Base-by-base conservation (phyloP, 1,140 invertebrate genomes). In the Caenorhabditis briggsae region DNA sequence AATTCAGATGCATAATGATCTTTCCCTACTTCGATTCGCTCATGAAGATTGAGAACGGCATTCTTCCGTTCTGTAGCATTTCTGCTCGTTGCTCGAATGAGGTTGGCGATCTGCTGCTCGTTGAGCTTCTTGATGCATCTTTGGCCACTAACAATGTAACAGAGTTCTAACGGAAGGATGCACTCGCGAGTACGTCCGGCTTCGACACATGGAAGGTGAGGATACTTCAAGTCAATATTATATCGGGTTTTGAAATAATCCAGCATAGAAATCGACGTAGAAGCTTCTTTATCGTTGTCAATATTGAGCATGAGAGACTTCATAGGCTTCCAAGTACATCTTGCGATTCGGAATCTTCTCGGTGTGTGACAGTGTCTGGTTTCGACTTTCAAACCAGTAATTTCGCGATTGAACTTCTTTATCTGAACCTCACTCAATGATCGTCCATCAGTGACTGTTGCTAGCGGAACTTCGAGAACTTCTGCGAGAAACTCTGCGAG, bases 271-370 rank as follows among this genome's bases (percentile, higher is more conserved):
- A 70, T 43, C 5, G 33, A 8, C 11, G 18, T 11, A 70, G 65
- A n/a, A 46, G 6, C 65, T 16, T 46, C 16, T 8, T 48, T 16
- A 12, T 43, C 16, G 9, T 70, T 25, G 5, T 5, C 8, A 6
- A 78, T 41, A 78, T 50, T n/a, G 0, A 78, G n/a, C 18, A 2
- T 78, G 7, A 78, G n/a, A 23, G 14, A 23, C 11, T 78, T 46
- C 43, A 53, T 78, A 50, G 70, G 46, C 50, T 78, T 78, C 70
- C 70, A 78, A 53, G 70, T 78, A n/a, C 70, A 78, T 50, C 70
- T 48, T 5, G 70, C 70, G 6, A 78, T 46, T 18, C 70, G 70
- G n/a, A 78, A 78, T 50, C 70, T 50, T 50, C 70, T 12, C n/a
- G 46, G 43, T 2, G 25, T 20, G 11, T 3, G 5, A 25, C 70